Percentiles rank a stretch among this genome's conserved stretches.
Evolutionary conservation across 2,797 vertebrate genomes (phyloP).

Genomic region (Chelidonichthys spinosus): DNA sequence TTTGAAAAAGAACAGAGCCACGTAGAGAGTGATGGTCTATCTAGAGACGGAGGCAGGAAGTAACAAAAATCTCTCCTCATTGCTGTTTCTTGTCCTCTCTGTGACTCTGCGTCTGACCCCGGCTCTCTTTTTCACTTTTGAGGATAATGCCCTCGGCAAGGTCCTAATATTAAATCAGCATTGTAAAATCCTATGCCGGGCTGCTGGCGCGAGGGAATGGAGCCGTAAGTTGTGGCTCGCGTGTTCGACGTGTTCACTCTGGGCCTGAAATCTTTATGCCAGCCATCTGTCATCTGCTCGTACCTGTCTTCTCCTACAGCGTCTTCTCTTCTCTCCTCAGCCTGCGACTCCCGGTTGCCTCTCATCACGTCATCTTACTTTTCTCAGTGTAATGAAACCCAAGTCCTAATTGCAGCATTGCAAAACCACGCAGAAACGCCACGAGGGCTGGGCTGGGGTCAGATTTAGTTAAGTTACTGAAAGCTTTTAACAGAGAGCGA

Average conservation of each 20-base stretch:
- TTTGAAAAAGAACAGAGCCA: slow-evolving; percentile 61
- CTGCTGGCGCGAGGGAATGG: slow-evolving; percentile 33
- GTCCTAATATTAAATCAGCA: slow-evolving; percentile 62
- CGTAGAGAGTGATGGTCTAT: slow-evolving; percentile 39
- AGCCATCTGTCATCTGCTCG: slow-evolving; percentile 37
- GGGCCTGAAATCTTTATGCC: slow-evolving; percentile 10
- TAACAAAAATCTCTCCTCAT: slow-evolving; percentile 40
- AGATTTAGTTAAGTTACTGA: slow-evolving; percentile 67
- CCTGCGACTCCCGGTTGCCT: slow-evolving; percentile 12
- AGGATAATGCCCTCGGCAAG: slow-evolving; percentile 44
- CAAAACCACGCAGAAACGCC: slow-evolving; percentile 54
- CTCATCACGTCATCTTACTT: slow-evolving; percentile 37
- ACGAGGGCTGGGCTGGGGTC: slow-evolving; percentile 38
- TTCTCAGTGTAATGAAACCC: slow-evolving; percentile 64
- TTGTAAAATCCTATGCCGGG: slow-evolving; percentile 47
- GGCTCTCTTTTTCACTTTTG: slow-evolving; percentile 18
- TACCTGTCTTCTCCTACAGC: slow-evolving; percentile 22
- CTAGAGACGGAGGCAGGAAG: slow-evolving; percentile 62
- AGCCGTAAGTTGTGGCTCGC: slow-evolving; percentile 53
- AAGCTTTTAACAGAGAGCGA: slow-evolving; percentile 58
- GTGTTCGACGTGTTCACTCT: slow-evolving; percentile 46
- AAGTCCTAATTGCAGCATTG: slow-evolving; percentile 63
- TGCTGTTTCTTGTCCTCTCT: slow-evolving; percentile 45
- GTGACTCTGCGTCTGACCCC: slow-evolving; percentile 8
- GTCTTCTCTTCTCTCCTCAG: slow-evolving; percentile 6